Evolutionary conservation across 1,140 invertebrate species (phyloP).

Genomic region (Pteromalus puparum): DNA sequence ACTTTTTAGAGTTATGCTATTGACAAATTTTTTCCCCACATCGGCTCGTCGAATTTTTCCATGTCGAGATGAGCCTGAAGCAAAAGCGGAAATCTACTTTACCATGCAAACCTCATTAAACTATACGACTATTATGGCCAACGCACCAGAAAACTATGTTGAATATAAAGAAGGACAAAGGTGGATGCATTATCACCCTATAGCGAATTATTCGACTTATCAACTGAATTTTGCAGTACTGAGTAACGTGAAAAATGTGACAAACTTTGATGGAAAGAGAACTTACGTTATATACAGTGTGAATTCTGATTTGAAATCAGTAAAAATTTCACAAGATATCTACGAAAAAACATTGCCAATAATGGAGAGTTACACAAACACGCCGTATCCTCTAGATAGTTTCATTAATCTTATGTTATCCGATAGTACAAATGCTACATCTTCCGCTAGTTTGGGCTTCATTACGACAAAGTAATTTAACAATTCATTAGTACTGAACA

Average conservation of each 20-base stretch:
- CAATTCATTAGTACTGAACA: slow-evolving; percentile 61
- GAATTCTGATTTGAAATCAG: slow-evolving; percentile 25
- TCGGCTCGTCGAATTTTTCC: slow-evolving; percentile 91
- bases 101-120: slow-evolving; percentile 82
- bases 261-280: slow-evolving; percentile 14
- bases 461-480: slow-evolving; percentile 62
- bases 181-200: slow-evolving; percentile 85
- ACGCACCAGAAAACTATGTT: slow-evolving; percentile 24
- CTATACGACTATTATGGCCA: slow-evolving; percentile 75
- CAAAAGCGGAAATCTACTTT: slow-evolving; percentile 91
- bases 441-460: slow-evolving; percentile 44
- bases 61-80: slow-evolving; percentile 93
- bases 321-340: slow-evolving; percentile 19
- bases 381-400: slow-evolving; percentile 36
- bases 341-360: slow-evolving; percentile 29
- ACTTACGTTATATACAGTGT: slow-evolving; percentile 28
- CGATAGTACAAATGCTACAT: slow-evolving; percentile 1
- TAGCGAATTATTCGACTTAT: slow-evolving; percentile 74
- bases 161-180: slow-evolving; percentile 66
- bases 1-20: slow-evolving; percentile 31
- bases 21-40: slow-evolving; percentile 90
- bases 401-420: slow-evolving; percentile 25
- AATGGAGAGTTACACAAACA: slow-evolving; percentile 46
- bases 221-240: slow-evolving; percentile 42
- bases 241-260: slow-evolving; percentile 35